Conservation (phyloP, 2,797 vertebrate genomes). For the Numenius phaeopus region DNA sequence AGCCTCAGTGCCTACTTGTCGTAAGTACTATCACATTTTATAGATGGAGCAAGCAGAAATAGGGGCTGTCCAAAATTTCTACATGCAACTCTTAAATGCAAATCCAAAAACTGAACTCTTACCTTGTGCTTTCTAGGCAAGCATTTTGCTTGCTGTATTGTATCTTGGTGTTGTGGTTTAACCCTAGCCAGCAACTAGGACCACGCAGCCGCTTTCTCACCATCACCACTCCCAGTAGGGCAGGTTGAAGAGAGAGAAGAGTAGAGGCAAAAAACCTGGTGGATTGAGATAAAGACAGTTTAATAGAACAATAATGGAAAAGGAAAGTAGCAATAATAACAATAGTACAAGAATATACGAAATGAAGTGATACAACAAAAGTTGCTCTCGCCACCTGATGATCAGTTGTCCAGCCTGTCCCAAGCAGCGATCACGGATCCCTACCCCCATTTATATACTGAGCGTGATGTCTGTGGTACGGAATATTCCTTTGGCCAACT, state of each 20-base stretch:
- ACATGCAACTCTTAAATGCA: background rate
- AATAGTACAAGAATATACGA: background rate
- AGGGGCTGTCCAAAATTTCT: background rate
- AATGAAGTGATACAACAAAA: background rate
- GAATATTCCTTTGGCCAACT: background rate
- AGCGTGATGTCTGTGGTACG: background rate
- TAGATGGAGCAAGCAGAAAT: background rate
- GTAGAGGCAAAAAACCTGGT: background rate
- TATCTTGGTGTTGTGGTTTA: background rate
- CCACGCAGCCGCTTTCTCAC: background rate
- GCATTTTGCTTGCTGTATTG: background rate
- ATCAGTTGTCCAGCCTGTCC: background rate
- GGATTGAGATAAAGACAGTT: background rate
- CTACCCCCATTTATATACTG: background rate
- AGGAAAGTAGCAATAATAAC: background rate
- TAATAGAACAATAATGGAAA: background rate
- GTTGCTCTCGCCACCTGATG: background rate
- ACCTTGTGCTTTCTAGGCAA: background rate
- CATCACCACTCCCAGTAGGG: background rate
- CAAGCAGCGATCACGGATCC: background rate
- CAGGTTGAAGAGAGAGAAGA: background rate
- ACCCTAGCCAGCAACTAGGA: background rate
- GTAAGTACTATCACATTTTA: background rate
- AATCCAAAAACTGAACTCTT: background rate
- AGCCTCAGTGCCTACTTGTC: background rate